These are phyloP conservation scores for Antechinus flavipes DNA, from an alignment of 2,113 vertebrate species.

Conservation along the genomic window DNA sequence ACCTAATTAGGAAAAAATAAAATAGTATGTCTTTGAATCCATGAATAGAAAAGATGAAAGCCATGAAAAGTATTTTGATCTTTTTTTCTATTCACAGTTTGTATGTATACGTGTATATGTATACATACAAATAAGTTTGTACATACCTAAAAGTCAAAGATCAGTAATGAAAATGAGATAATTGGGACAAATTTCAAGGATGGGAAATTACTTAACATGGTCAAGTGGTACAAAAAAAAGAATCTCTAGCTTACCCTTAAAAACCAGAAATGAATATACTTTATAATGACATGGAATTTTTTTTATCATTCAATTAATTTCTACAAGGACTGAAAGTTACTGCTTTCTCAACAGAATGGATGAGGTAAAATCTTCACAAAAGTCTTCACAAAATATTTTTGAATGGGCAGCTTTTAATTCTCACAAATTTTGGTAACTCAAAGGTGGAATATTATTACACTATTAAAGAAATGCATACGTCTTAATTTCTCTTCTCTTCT, in stretches of 20 bases:
- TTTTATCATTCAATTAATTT: slow-evolving; percentile 9
- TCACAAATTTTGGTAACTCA: neutral
- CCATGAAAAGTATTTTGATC: too few species aligned
- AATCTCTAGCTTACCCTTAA: slow-evolving; percentile 21
- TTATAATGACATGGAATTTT: slow-evolving; percentile 8
- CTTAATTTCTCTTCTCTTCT: neutral
- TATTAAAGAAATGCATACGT: neutral
- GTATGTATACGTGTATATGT: too few species aligned
- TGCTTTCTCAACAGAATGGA: neutral
- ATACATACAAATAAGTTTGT: neutral
- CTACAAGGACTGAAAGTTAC: neutral
- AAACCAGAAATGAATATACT: neutral
- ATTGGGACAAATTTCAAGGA: neutral
- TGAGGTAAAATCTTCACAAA: neutral
- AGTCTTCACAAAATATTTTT: neutral
- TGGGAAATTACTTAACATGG: slow-evolving; percentile 21
- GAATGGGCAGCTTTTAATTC: neutral
- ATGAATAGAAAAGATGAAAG: slow-evolving; percentile 19
- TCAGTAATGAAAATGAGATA: neutral
- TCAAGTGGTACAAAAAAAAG: slow-evolving; percentile 6
- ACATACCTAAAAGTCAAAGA: slow-evolving; percentile 1
- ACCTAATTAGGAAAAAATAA: slow-evolving; percentile 76
- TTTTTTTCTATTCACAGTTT: too few species aligned
- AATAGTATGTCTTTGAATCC: slow-evolving; percentile 10
- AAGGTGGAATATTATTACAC: neutral